Evolutionary conservation across 2,888 invertebrate species (phyloP).

Genomic region (Urechis unicinctus): DNA sequence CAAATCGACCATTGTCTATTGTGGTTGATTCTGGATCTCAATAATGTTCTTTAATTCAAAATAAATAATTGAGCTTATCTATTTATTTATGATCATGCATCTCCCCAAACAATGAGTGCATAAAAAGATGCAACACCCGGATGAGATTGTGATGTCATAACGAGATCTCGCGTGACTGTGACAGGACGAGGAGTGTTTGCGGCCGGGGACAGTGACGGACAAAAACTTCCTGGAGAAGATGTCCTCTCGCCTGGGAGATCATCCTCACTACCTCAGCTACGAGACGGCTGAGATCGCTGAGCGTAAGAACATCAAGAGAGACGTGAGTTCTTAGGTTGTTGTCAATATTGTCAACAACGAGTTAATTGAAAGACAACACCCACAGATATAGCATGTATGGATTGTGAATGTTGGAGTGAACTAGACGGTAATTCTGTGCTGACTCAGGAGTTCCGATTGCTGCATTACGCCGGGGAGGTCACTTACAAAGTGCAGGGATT

Average conservation of each 20-base stretch:
- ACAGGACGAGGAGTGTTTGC: slow-evolving; percentile 80
- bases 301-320: slow-evolving; percentile 73
- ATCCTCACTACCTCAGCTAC: slow-evolving; percentile 79
- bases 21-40: no score
- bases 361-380: background rate
- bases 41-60: no score
- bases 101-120: no score
- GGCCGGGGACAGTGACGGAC: slow-evolving; percentile 82
- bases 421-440: background rate
- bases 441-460: slow-evolving; percentile 73
- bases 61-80: no score
- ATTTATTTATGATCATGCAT: no score
- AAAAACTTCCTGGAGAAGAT: slow-evolving; percentile 75
- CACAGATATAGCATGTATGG: background rate
- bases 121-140: no score
- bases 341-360: background rate
- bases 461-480: slow-evolving; percentile 89
- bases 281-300: slow-evolving; percentile 38
- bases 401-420: no score
- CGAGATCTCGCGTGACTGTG: no score
- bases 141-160: no score
- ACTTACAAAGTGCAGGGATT: slow-evolving; percentile 80
- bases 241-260: slow-evolving; percentile 65
- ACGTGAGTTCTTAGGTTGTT: slow-evolving; percentile 55
- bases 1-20: no score